Conservation (phyloP, 2,797 vertebrate genomes). For the Megalops cyprinoides region DNA sequence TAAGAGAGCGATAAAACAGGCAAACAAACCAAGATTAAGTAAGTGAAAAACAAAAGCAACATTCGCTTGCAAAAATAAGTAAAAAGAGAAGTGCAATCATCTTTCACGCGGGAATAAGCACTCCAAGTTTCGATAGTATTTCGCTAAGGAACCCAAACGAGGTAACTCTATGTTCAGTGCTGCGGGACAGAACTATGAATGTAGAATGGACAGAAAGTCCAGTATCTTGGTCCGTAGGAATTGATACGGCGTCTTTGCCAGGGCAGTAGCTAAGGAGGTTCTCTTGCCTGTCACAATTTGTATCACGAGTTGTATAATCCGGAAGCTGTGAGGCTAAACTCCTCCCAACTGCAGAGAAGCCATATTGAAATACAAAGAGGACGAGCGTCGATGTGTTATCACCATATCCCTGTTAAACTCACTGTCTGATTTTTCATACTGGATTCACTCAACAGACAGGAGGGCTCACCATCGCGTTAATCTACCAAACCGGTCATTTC, state of each 20-base stretch:
- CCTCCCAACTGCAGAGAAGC: constrained; percentile 31
- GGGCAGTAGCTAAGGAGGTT: neutral
- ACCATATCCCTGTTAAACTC: constrained; percentile 10
- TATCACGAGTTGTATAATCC: constrained; percentile 21
- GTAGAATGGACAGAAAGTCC: neutral
- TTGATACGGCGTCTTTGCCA: neutral
- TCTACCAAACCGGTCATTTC: constrained; percentile 29
- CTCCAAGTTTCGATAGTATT: too few relatives aligned
- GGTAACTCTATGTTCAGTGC: neutral
- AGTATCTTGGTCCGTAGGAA: neutral
- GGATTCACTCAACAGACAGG: constrained; percentile 2
- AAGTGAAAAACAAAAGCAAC: too few relatives aligned
- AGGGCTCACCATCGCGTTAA: neutral
- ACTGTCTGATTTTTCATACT: neutral
- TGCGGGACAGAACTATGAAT: neutral
- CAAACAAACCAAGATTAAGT: too few relatives aligned
- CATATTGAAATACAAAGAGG: constrained; percentile 34
- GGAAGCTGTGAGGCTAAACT: constrained; percentile 27
- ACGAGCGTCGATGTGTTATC: constrained; percentile 25
- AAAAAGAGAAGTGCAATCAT: too few relatives aligned
- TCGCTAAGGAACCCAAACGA: neutral
- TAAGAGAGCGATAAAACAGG: too few relatives aligned
- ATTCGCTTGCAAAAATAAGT: too few relatives aligned
- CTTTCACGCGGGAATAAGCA: too few relatives aligned
- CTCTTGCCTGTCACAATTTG: neutral